Evolutionary conservation across 2,113 vertebrate genomes (phyloP).

Genomic region (Actinemys pallida): DNA sequence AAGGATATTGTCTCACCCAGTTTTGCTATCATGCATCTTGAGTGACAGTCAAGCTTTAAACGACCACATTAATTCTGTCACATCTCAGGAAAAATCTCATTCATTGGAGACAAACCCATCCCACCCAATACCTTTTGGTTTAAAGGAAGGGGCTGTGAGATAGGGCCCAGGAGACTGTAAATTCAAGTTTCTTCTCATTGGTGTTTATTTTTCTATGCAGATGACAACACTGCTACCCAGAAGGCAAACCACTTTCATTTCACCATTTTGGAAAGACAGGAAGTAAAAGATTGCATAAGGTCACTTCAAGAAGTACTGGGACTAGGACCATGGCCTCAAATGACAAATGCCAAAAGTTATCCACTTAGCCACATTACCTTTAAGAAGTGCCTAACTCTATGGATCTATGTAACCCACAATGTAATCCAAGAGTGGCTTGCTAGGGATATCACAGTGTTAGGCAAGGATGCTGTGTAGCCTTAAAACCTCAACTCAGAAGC

Average conservation of each 20-base stretch:
- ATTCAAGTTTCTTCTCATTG: not conserved
- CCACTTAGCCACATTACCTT: not conserved
- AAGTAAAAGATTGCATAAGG: not conserved
- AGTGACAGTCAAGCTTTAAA: no score
- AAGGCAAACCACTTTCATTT: not conserved
- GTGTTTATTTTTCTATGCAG: not conserved
- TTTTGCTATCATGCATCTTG: no score
- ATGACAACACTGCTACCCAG: not conserved
- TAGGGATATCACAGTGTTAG: not conserved
- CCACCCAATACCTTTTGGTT: no score
- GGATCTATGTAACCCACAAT: not conserved
- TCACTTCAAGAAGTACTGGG: not conserved
- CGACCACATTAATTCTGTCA: no score
- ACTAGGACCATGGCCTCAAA: not conserved
- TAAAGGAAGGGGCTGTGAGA: not conserved
- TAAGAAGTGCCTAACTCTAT: not conserved
- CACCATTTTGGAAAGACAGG: not conserved
- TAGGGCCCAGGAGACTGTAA: not conserved
- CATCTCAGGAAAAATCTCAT: no score
- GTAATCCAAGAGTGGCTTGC: not conserved
- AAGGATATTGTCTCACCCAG: no score
- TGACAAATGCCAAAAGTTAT: not conserved
- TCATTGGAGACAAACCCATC: no score
- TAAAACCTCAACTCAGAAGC: not conserved
- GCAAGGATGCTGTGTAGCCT: not conserved